Evolutionary conservation across 1,140 invertebrate species (phyloP), one percentile per base, ranked within the genome.

Genomic region (Drosophila littoralis): DNA sequence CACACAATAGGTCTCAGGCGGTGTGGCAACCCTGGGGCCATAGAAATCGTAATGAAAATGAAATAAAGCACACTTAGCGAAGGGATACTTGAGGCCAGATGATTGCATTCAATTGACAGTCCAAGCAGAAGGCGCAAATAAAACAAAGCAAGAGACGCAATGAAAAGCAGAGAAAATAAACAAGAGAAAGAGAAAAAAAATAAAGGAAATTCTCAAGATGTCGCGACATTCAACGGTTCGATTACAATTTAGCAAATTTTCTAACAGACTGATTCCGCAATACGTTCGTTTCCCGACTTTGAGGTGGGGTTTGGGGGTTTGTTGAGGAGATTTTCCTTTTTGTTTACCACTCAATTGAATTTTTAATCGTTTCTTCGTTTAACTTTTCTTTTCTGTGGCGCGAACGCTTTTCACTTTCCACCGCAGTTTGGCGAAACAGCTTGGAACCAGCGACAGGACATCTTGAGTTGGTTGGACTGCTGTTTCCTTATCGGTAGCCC

Each of bases 341-440:
- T 68, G 32, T 67, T 81, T 73, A 59, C 48, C 61, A 71, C 77
- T 67, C 74, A 89, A 81, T 81, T 78, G 70, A 73, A 74, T 80
- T 89, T 89, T 88, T 88, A 88, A 88, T 88, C 84, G 84, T 75
- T 88, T 81, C 68, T 72, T 64, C 64, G 38, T 63, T 88, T 72
- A 82, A 86, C 51, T 80, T 88, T 81, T 82, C 63, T 88, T 79
- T 82, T 68, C 52, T 70, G 58, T 68, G 33, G 54, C 67, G 51
- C 38, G 55, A 33, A 28, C 64, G 42, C 55, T 63, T 70, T 69
- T 70, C 69, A 70, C 61, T 68, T 77, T 74, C 50, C 46, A 35
- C 60, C 28, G 15, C 42, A 43, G 42, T 65, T 59, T 52, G n/a
- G 10, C 9, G 10, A 45, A 59, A 13, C 63, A 45, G 54, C 68